Conservation (phyloP, 1,140 invertebrate species). For the Cylas formicarius region DNA sequence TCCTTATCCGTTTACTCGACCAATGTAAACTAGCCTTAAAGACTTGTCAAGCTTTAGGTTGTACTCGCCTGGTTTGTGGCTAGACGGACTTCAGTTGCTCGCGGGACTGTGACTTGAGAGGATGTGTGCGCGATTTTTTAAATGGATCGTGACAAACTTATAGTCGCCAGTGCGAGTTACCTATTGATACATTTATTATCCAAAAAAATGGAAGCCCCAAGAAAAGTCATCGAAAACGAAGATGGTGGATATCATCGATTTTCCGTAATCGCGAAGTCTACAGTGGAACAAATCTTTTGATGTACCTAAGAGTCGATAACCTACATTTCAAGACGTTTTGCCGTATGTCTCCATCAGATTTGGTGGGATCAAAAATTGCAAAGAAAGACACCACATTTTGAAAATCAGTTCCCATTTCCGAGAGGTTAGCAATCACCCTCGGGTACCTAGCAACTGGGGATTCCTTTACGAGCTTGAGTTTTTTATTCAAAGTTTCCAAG, state of each 20-base stretch:
- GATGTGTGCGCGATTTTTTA: too few relatives aligned
- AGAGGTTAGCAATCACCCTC: constrained; percentile 17
- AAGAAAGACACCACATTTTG: constrained; percentile 9
- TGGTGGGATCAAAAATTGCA: constrained; percentile 7
- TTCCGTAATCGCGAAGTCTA: constrained; percentile 8
- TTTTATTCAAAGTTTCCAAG: constrained; percentile 27
- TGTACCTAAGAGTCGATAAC: constrained; percentile 7
- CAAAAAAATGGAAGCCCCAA: too few relatives aligned
- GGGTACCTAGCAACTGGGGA: constrained; percentile 31
- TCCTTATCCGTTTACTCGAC: too few relatives aligned
- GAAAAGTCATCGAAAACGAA: constrained; percentile 5
- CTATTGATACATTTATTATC: too few relatives aligned
- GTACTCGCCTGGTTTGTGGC: too few relatives aligned
- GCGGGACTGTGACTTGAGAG: too few relatives aligned
- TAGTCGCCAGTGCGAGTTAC: too few relatives aligned
- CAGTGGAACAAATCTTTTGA: constrained; percentile 13
- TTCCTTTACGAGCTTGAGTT: constrained; percentile 24
- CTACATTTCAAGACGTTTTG: constrained; percentile 1
- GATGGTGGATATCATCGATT: constrained; percentile 5
- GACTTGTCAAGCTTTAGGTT: too few relatives aligned
- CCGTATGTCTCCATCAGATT: constrained; percentile 1
- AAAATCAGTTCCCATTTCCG: too few relatives aligned
- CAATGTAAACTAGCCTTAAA: too few relatives aligned
- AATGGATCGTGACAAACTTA: too few relatives aligned
- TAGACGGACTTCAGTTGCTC: too few relatives aligned